Evolutionary conservation across 2,797 vertebrate genomes (phyloP).

Genomic region (Gallinago solitaria): DNA sequence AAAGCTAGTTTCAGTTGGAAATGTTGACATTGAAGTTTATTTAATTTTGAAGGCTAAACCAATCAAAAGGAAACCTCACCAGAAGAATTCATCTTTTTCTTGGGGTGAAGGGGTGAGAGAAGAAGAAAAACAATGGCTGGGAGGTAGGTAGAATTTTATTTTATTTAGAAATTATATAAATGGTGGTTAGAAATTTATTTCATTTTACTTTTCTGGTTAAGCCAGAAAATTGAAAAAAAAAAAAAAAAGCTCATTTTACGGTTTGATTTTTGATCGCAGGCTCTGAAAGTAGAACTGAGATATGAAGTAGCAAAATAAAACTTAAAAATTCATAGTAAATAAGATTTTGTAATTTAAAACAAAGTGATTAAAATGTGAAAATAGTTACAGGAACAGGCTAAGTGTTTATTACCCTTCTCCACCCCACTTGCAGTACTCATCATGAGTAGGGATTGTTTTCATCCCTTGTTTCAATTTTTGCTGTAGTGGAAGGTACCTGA

Average conservation of each 20-base stretch:
- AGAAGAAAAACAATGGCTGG: neutral
- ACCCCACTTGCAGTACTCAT: neutral
- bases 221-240: neutral
- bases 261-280: neutral
- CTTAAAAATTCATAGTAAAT: neutral
- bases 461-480: neutral
- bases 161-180: neutral
- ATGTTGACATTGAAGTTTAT: neutral
- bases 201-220: neutral
- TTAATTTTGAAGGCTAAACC: neutral
- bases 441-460: neutral
- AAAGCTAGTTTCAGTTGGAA: neutral
- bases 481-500: neutral
- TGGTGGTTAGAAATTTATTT: neutral
- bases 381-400: neutral
- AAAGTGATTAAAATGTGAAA: neutral
- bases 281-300: neutral
- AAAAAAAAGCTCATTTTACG: neutral
- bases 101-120: neutral
- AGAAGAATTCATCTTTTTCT: neutral
- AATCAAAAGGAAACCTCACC: fast-evolving
- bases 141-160: neutral
- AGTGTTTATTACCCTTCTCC: neutral
- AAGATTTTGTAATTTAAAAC: neutral
- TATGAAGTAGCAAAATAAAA: neutral